phyloP scores from a whole-genome alignment of 2,113 vertebrate species.

The Puntigrus tetrazona region DNA sequence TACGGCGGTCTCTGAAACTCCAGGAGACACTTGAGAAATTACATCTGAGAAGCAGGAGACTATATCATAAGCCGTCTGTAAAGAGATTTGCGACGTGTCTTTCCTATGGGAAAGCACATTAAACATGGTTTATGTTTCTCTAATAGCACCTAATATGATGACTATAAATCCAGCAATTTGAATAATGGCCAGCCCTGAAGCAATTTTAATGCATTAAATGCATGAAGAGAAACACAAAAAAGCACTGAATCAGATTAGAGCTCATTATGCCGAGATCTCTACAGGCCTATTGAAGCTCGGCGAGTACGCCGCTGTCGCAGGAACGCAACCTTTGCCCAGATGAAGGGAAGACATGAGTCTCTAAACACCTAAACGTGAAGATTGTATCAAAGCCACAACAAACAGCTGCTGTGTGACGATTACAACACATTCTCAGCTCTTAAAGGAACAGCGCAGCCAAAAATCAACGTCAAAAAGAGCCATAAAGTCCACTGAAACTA shows the following conservation, averaged over 20 bases:
- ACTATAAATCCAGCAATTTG: constrained; percentile 21
- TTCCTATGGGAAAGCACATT: constrained; percentile 24
- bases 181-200: constrained; percentile 14
- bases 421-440: neutral
- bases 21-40: neutral
- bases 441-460: neutral
- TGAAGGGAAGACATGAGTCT: constrained; percentile 8
- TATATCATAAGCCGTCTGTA: neutral
- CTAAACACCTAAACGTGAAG: neutral
- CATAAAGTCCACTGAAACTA: neutral
- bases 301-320: neutral
- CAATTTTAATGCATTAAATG: constrained; percentile 27
- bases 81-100: neutral
- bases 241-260: constrained; percentile 31
- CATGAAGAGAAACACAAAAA: constrained; percentile 27
- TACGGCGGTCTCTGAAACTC: neutral
- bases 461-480: neutral
- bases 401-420: neutral
- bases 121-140: constrained; percentile 22
- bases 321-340: constrained; percentile 5
- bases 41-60: neutral
- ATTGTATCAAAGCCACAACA: neutral
- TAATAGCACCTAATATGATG: constrained; percentile 30
- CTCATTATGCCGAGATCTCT: constrained; percentile 27
- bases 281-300: neutral